Evolutionary conservation across 30 jellyfish, hydroid and myxozoan species (phyloP), one percentile per base, ranked within the genome.

Genomic region (Turritopsis dohrnii): DNA sequence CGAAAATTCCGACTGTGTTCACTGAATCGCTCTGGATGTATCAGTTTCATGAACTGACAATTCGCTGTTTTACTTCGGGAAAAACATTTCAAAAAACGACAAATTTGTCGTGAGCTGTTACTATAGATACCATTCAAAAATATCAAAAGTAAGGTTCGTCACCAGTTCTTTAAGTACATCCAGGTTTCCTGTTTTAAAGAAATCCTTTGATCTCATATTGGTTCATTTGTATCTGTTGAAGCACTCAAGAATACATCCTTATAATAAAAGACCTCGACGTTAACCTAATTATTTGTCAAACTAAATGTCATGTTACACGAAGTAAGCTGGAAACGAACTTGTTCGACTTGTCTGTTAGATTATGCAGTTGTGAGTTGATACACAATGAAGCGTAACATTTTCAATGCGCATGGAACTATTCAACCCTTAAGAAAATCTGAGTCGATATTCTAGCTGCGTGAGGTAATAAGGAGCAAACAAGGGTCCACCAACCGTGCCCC

Each of bases 321-420:
- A 41, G 60, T 41, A 41, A 41, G 9, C 60, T 41, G 60, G 60
- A 41, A 41, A 41, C 60, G 60, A 41, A 41, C 60, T 41, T 41
- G 60, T 41, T 41, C 60, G 5, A 13, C 60, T 41, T 41, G 60
- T 41, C 60, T 41, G 60, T 13, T 69, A 27, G 30, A 69, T 69
- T 69, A 69, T 69, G 30, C 77, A n/a, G 28, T 69, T 69, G 77
- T 69, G 77, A 69, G 77, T 69, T 23, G 30, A 41, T 41, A 69
- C 77, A 69, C 77, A 69, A 69, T 69, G 77, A 69, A 69, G 77
- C 77, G 77, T 23, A 69, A 69, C 16, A 69, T 69, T 23, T 27
- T 69, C 85, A 77, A 77, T 77, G 71, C 85, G 85, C 85, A 77
- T 77, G 85, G 27, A 77, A 53, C 52, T 77, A 77, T 77, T 77